Evolutionary conservation across 2,113 vertebrate genomes (phyloP), one percentile per base, ranked within the genome.

Genomic region (Microcebus griseorufus): DNA sequence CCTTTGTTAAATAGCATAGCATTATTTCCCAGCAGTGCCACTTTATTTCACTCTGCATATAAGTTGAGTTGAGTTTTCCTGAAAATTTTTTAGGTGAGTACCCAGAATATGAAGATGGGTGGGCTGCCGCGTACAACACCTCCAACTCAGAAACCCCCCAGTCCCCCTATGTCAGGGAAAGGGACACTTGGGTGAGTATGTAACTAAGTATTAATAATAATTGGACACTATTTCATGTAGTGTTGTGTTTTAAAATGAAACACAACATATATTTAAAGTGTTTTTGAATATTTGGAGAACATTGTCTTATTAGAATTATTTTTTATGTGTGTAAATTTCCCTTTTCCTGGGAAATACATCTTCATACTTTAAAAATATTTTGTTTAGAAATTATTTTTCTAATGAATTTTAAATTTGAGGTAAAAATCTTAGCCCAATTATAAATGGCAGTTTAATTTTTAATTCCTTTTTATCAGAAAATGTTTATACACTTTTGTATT

Each of bases 91-190:
- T 97, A 99, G 99, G 99, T 99, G 98, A 99, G 99, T 93, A 99
- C 99, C 96, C 99, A 99, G 99, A 99, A 99, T 95, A 99, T 99
- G 99, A 99, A 99, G 99, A 99, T 99, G 95, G 99, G 99, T 76
- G 99, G 98, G 73, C 99, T 99, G 95, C 99, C 99, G 79, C 99
- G 99, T 96, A 99, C 99, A 70, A 99, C 99, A 95, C 99, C 99
- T 73, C 99, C 99, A 34, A 99, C 99, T 87, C 99, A 99, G 99
- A 99, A 99, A 96, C 99, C 99, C 27, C 99, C 99, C 79, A 99
- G 99, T 78, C 99, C 99, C 42, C 99, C 99, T 0, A 98, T 99
- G 98, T 99, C 99, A 17, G 99, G 99, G 97, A 99, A 99, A 98
- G 99, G 99, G 98, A 99, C 99, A 80, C 99, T 99, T 96, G 99